These are phyloP conservation scores for Endomychus coccineus DNA, from an alignment of 2,888 invertebrate species.

Conservation along the genomic window DNA sequence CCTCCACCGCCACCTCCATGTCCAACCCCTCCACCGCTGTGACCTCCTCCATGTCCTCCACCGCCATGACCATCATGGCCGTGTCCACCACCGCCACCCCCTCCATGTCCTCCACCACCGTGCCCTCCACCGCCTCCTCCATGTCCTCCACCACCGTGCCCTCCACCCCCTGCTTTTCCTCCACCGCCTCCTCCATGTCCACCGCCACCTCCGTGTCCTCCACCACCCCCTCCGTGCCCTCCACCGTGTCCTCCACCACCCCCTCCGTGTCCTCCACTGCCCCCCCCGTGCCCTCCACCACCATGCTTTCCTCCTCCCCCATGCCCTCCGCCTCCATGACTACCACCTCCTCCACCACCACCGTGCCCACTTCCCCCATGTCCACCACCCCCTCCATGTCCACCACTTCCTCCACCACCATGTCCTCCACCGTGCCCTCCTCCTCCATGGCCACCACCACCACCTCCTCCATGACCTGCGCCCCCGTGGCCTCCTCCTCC, in stretches of 20 bases:
- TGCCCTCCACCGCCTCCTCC: slow-evolving; percentile 8
- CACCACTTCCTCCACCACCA: no score
- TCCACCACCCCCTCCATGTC: no score
- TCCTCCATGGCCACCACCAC: slow-evolving; percentile 2
- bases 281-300: slow-evolving; percentile 9
- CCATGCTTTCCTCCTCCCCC: slow-evolving; percentile 9
- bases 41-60: slow-evolving; percentile 10
- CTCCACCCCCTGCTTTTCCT: slow-evolving; percentile 8
- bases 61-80: slow-evolving; percentile 7
- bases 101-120: no score
- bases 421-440: background rate
- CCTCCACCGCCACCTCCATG: slow-evolving; percentile 15
- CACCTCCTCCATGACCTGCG: slow-evolving; percentile 8
- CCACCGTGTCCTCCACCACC: slow-evolving; percentile 3
- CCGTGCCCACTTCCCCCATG: no score
- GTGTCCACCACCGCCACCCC: slow-evolving; percentile 5
- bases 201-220: slow-evolving; percentile 8
- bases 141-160: no score
- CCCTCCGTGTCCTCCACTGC: background rate
- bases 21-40: slow-evolving; percentile 12
- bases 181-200: slow-evolving; percentile 10
- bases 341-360: no score
- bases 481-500: slow-evolving; percentile 5
- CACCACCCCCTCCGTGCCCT: slow-evolving; percentile 9
- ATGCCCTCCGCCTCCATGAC: no score